A percentile compares a stretch with the other conserved stretches of the same genome.
Conservation (phyloP, 1,140 invertebrate species). For the Dryas iulia region DNA sequence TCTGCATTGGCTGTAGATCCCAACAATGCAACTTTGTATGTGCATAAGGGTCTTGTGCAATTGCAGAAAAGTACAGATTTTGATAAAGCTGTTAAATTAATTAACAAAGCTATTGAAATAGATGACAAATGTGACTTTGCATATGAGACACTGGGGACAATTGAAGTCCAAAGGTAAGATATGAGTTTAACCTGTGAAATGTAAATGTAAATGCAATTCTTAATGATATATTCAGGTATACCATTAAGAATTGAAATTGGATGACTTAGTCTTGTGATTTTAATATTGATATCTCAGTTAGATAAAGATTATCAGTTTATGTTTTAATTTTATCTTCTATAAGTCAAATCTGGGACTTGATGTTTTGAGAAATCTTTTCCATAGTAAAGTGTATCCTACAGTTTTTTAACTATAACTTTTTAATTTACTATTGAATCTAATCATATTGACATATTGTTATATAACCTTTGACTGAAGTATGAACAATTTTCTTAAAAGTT, state of each 20-base stretch:
- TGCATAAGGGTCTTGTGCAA: conserved; percentile 92
- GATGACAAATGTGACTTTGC: conserved; percentile 97
- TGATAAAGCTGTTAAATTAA: conserved; percentile 88
- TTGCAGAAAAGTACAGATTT: conserved; percentile 92
- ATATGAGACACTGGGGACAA: conserved; percentile 95
- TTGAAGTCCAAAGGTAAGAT: conserved; percentile 94
- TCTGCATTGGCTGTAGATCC: conserved; percentile 92
- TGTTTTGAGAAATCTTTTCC: not conserved
- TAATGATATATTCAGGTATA: too few relatives aligned
- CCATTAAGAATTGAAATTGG: too few relatives aligned
- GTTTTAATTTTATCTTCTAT: conserved; percentile 23
- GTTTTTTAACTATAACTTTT: too few relatives aligned
- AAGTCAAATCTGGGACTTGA: not conserved
- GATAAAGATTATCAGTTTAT: conserved; percentile 21
- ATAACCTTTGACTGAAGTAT: not conserved
- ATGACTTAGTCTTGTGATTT: conserved; percentile 6
- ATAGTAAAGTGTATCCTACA: not conserved
- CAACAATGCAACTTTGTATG: conserved; percentile 91
- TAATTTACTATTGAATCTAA: too few relatives aligned
- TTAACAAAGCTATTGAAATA: conserved; percentile 91
- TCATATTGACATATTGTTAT: not conserved
- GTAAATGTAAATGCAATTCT: too few relatives aligned
- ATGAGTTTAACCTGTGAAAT: too few relatives aligned
- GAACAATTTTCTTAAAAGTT: too few relatives aligned
- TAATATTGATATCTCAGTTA: conserved; percentile 1